Base-by-base conservation (phyloP, 2,888 invertebrate genomes). In the Lycocerus yunnanus region DNA sequence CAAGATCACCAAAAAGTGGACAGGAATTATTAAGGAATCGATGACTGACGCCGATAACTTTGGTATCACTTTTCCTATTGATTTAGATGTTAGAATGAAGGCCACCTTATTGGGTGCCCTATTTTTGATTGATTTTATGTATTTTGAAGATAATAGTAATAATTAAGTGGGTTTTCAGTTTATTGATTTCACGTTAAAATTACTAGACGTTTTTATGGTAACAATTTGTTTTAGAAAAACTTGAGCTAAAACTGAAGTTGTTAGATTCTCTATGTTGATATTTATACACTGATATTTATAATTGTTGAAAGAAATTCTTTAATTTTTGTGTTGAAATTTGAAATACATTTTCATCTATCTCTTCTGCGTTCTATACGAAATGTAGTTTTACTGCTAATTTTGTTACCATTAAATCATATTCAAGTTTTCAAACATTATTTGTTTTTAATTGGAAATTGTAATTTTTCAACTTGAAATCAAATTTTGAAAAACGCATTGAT, bases 31-130 rank as follows among this genome's bases (percentile, higher is more conserved):
- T 2, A 91, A 93, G 71, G 95, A 95, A 87, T 85, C 90, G 14
- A 94, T 95, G 84, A 94, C 95, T 0, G 94, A 95, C 86, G 89
- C 94, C 0, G 95, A 96, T 85, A 92, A 92, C 85, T 96, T 96
- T 86, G 95, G 95, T 18, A 92, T 96, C 73, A 90, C 90, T 10
- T 97, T 97, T 85, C 75, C 96, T 0, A 87, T 93, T 88, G 95
- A 96, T 85, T 88, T 96, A 82, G 95, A 95, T 84, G 93, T 93
- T 66, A 91, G 91, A 85, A 92, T 93, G 87, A 94, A 94, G 83
- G 93, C 93, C 0, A 91, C 92, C 4, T 87, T 94, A 78, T 86
- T 94, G 16, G 93, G 93, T 68, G 93, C 93, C 14, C 91, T 93
- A 82, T 92, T 93, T 84, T 88, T 94, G 66, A 92, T 94, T 83